Evolutionary conservation across 92 coral and sea anemone species (phyloP), one percentile per base, ranked within the genome.

Genomic region (Palythoa heliodiscus): DNA sequence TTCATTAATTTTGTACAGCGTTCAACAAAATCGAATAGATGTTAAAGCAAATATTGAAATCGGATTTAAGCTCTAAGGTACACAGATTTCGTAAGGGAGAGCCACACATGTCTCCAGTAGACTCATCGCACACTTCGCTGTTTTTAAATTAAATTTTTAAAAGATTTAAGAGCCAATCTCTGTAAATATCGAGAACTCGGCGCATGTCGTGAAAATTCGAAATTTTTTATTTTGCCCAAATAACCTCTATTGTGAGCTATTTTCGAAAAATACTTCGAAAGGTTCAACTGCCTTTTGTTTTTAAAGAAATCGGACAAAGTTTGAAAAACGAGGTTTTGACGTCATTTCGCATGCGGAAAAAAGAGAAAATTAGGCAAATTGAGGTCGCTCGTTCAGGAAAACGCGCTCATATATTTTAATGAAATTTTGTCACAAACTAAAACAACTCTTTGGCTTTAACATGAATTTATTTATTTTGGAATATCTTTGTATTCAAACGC

Each of bases 401-500:
- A 73, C 77, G 58, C 77, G 77, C 60, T 43, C 58, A 43, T 73
- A 73, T 73, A 43, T 73, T 73, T 48, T 73, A 43, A 73, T 2
- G 58, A 43, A 47, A 1, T 73, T 73, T 73, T 73, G 58, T 73
- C 58, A 73, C 77, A 73, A 73, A 48, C 58, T 73, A 47, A 73
- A 73, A 17, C 77, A 73, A 73, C 77, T 73, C 77, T 72, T 72
- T 72, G 76, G 76, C 76, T 72, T 72, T 72, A 72, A 72, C 53
- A 72, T 38, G 76, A 12, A 39, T 72, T 72, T 38, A 39, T 72
- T 72, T 39, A 39, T 73, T 73, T 73, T 73, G 77, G 77, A 73
- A 73, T 1, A 17, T 73, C 58, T 16, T 17, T 73, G 77, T 73
- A 47, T 73, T 73, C 77, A 73, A 73, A 73, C 77, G 12, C 77